Percentiles rank a stretch among this genome's conserved stretches.
These are phyloP conservation scores for Paedocypris sp. DNA, from an alignment of 2,113 vertebrate species.

Conservation along the genomic window DNA sequence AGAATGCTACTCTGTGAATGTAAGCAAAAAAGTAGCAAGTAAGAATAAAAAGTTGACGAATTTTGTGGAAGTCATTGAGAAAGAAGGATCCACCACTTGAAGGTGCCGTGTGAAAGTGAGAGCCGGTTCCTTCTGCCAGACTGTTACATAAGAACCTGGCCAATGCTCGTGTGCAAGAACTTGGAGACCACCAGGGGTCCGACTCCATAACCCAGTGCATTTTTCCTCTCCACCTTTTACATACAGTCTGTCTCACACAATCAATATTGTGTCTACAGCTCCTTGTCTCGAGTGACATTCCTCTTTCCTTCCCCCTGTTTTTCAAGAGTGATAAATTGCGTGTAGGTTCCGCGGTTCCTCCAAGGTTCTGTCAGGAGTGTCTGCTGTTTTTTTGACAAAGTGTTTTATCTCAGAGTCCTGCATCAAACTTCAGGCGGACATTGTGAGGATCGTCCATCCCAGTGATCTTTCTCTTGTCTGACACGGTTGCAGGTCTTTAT, in stretches of 20 bases:
- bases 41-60: too few relatives aligned
- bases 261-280: slow-evolving; percentile 19
- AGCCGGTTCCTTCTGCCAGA: slow-evolving; percentile 32
- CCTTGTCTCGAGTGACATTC: slow-evolving; percentile 11
- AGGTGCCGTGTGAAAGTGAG: slow-evolving; percentile 6
- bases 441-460: background rate
- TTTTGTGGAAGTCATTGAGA: too few relatives aligned
- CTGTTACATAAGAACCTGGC: slow-evolving; percentile 40
- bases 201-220: slow-evolving; percentile 4
- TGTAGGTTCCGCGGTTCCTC: background rate
- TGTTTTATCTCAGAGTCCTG: background rate
- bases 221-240: slow-evolving; percentile 17
- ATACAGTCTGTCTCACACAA: slow-evolving; percentile 3
- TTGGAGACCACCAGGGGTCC: background rate
- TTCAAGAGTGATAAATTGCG: slow-evolving; percentile 5
- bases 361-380: slow-evolving; percentile 6
- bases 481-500: background rate
- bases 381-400: slow-evolving; percentile 7
- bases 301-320: slow-evolving; percentile 10
- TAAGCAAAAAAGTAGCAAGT: too few relatives aligned
- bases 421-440: background rate
- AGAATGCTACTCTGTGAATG: too few relatives aligned
- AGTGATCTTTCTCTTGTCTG: background rate
- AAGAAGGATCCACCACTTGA: slow-evolving; percentile 13
- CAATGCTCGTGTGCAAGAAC: slow-evolving; percentile 25